These are phyloP conservation scores for Seladonia tumulorum DNA, from an alignment of 2,888 invertebrate species.

Conservation along the genomic window DNA sequence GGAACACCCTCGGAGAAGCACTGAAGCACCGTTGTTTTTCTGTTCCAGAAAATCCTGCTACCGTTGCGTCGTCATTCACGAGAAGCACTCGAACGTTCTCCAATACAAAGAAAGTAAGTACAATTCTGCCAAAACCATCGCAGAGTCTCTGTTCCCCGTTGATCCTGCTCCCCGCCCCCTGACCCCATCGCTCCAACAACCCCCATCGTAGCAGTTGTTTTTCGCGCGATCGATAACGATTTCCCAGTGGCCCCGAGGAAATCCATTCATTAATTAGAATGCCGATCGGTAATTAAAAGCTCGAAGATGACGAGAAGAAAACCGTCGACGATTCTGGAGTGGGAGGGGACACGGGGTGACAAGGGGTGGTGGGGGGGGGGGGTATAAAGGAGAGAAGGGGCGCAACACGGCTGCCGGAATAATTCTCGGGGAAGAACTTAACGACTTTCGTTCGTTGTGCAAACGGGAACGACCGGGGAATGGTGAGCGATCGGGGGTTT, in stretches of 20 bases:
- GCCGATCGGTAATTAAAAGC: constrained; percentile 81
- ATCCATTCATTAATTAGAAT: constrained; percentile 77
- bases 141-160: not conserved
- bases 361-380: not conserved
- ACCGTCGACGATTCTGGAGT: constrained; percentile 25
- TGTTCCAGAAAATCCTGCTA: constrained; percentile 94
- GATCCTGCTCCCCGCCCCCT: not conserved
- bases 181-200: not conserved
- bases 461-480: constrained; percentile 23
- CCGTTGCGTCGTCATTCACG: constrained; percentile 97
- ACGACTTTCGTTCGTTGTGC: constrained; percentile 67
- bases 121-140: constrained; percentile 51
- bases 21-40: constrained; percentile 24
- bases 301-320: constrained; percentile 65
- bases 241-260: constrained; percentile 55
- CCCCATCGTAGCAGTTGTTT: constrained; percentile 54
- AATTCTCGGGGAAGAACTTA: constrained; percentile 71
- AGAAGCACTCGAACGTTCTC: constrained; percentile 96
- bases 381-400: not conserved
- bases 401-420: constrained; percentile 51
- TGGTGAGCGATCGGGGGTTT: constrained; percentile 23
- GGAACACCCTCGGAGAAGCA: not conserved
- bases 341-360: not conserved
- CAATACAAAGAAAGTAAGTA: constrained; percentile 99
- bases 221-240: constrained; percentile 73